A percentile compares a stretch with the other conserved stretches of the same genome.
Conservation (phyloP, 2,113 vertebrate genomes). For the Cheilinus undulatus region DNA sequence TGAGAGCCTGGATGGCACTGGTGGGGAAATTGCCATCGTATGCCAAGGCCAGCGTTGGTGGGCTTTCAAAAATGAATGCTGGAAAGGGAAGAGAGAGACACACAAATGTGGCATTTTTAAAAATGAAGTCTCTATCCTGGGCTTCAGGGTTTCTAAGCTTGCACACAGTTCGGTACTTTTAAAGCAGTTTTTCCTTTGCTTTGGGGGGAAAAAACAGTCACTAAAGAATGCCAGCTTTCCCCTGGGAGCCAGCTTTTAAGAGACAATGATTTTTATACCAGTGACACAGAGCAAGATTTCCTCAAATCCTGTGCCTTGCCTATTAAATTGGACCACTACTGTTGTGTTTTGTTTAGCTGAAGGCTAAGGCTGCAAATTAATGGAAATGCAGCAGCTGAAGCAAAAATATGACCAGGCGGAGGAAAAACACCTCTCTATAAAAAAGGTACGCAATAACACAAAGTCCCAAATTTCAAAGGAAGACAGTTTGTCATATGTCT, state of each 20-base stretch:
- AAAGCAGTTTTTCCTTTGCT: slow-evolving; percentile 24
- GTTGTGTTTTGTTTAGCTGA: slow-evolving; percentile 30
- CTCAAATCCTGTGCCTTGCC: slow-evolving; percentile 1
- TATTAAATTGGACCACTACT: slow-evolving; percentile 24
- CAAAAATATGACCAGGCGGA: slow-evolving; percentile 6
- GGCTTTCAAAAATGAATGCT: slow-evolving; percentile 6
- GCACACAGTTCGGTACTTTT: slow-evolving; percentile 23
- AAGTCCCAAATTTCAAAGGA: neutral
- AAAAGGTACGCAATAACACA: neutral
- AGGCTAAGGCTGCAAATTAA: slow-evolving; percentile 24
- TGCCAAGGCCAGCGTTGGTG: slow-evolving; percentile 31
- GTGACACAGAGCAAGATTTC: slow-evolving; percentile 21
- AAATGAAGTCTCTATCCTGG: slow-evolving; percentile 34
- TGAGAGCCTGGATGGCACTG: slow-evolving; percentile 29
- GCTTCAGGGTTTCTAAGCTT: slow-evolving; percentile 15
- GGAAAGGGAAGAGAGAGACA: slow-evolving; percentile 21
- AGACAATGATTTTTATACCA: slow-evolving; percentile 9
- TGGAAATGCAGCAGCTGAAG: neutral
- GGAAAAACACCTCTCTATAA: neutral
- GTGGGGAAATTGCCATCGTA: slow-evolving; percentile 43
- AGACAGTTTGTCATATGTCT: neutral
- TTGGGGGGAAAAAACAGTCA: neutral
- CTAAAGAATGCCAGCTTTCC: slow-evolving; percentile 19
- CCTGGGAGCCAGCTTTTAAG: slow-evolving; percentile 24
- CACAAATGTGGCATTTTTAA: slow-evolving; percentile 17